Evolutionary conservation across 1,140 invertebrate genomes (phyloP).

Genomic region (Armadillidium nasatum): DNA sequence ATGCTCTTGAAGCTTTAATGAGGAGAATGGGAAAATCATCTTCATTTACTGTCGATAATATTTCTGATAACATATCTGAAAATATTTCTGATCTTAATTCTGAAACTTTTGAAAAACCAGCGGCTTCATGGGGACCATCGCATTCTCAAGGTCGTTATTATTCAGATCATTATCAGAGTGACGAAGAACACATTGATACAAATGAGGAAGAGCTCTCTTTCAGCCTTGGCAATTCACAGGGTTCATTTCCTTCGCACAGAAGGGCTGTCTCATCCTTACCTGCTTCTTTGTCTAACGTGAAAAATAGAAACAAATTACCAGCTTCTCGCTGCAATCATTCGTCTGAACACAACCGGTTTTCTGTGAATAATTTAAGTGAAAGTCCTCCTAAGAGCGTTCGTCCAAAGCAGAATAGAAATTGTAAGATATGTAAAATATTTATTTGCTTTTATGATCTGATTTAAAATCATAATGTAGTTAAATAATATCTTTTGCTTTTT

Average conservation of each 20-base stretch:
- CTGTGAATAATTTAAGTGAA: background rate
- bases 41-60: slow-evolving; percentile 39
- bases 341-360: background rate
- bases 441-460: too few species aligned
- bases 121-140: slow-evolving; percentile 6
- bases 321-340: background rate
- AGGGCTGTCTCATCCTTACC: background rate
- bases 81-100: slow-evolving; percentile 19
- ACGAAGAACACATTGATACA: background rate
- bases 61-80: slow-evolving; percentile 37
- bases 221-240: background rate
- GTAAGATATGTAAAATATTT: too few species aligned
- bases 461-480: too few species aligned
- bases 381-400: background rate
- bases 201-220: background rate
- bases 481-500: too few species aligned
- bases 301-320: background rate
- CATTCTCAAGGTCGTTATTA: slow-evolving; percentile 26
- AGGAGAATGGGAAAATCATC: slow-evolving; percentile 38
- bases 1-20: slow-evolving; percentile 37
- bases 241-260: background rate
- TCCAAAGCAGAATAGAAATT: background rate
- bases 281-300: background rate
- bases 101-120: slow-evolving; percentile 6
- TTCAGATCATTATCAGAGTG: background rate